These are phyloP conservation scores for Acropora tenuis DNA, from an alignment of 64 coral and sea anemone species.

Conservation along the genomic window DNA sequence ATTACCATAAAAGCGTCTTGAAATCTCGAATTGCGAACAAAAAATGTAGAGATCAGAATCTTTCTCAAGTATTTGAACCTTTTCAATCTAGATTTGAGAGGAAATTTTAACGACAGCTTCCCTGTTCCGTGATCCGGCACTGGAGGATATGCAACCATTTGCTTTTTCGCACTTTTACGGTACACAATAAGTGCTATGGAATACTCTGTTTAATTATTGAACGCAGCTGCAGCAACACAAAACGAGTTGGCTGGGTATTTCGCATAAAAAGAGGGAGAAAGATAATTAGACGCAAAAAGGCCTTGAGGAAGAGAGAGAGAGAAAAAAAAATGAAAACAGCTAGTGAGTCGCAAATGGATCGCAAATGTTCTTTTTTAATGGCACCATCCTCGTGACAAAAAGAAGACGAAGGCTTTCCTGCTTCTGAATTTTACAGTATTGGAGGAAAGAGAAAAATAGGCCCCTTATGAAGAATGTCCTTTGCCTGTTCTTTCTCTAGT, in stretches of 20 bases:
- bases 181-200: neutral
- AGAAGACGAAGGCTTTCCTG: too few species aligned
- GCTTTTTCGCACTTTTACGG: neutral
- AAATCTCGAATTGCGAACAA: too few species aligned
- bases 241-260: neutral
- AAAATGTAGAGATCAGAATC: too few species aligned
- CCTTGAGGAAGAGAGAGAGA: neutral
- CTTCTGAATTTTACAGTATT: too few species aligned
- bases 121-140: neutral
- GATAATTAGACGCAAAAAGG: neutral
- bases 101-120: neutral
- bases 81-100: neutral
- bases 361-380: too few species aligned
- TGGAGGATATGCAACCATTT: neutral
- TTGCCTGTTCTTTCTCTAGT: too few species aligned
- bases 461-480: too few species aligned
- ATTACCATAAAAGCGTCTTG: too few species aligned
- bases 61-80: neutral
- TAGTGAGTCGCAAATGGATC: too few species aligned
- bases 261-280: too few species aligned
- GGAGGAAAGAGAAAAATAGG: too few species aligned
- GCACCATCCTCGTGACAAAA: neutral
- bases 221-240: constrained; percentile 1
- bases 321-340: neutral
- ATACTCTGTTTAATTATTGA: neutral